Base-by-base conservation (phyloP, 2,888 invertebrate genomes). In the Morpho helenor region DNA sequence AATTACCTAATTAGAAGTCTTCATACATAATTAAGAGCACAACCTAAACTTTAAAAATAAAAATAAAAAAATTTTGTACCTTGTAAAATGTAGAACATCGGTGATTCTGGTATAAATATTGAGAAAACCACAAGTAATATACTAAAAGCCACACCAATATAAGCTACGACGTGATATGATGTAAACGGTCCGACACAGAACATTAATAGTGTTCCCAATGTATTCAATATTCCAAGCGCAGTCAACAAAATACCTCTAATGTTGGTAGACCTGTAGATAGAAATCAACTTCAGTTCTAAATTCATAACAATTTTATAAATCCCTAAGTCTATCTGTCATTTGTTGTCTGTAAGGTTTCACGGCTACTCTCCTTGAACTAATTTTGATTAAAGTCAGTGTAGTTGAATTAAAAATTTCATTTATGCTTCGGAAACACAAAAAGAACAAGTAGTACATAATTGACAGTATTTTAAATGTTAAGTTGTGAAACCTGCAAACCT, bases 171-270 rank as follows among this genome's bases (percentile, higher is more conserved):
- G 0, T 64, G 10, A 42, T 75, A 80, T 0, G 74, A 61, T 0
- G 73, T 43, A 46, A 54, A 79, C 0, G 77, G 74, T 0, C 73
- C 78, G 0, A 69, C 62, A 0, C 68, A 59, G 44, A 72, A 79
- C 0, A 70, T 59, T 0, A 75, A 2, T 0, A 79, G 52, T 0
- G 68, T 70, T 0, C 80, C 80, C 1, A 73, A 7, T 2, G 73
- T 74, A 9, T 47, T 58, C 16, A 68, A 72, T 8, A 77, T 66
- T 8, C 72, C 79, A 2, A 74, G 69, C 0, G 66, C 62, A 0
- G 77, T 72, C 3, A 81, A 56, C 0, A 80, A 60, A 7, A 73
- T 69, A 0, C 80, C 80, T 66, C 80, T 65, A 1, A 79, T 72
- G 16, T 73, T 67, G 7, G 76, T 74, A 2, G 79, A 79, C 41